Evolutionary conservation across 2,797 vertebrate genomes (phyloP).

Genomic region (Poeciliopsis turneri): DNA sequence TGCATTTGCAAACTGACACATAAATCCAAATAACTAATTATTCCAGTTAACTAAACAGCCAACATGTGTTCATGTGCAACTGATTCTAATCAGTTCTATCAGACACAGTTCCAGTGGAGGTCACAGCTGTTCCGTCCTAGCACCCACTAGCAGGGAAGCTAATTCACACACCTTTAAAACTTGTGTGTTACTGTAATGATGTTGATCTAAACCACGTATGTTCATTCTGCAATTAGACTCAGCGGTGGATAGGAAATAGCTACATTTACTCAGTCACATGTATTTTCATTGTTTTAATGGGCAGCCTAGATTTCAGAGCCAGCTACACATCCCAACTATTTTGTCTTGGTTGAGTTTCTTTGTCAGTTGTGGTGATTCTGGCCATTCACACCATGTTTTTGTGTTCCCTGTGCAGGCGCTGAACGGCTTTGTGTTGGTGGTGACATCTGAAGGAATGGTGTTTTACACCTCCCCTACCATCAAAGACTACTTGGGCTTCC

Average conservation of each 20-base stretch:
- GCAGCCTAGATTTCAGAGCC: background rate
- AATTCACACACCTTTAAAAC: no score
- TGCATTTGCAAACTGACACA: no score
- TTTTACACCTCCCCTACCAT: constrained; percentile 84
- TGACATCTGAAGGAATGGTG: constrained; percentile 80
- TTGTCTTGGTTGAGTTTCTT: background rate
- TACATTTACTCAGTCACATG: no score
- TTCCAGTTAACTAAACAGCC: no score
- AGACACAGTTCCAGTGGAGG: no score
- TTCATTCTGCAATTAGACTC: constrained; percentile 36
- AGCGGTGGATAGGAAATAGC: no score
- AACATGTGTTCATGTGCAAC: no score
- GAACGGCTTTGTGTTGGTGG: constrained; percentile 84
- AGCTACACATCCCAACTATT: background rate
- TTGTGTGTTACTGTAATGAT: background rate
- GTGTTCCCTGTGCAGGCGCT: constrained; percentile 73
- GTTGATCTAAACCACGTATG: constrained; percentile 30
- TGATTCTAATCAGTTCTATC: no score
- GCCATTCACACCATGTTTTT: background rate
- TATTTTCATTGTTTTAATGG: background rate
- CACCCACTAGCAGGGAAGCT: no score
- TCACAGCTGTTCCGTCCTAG: no score
- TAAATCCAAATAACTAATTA: no score
- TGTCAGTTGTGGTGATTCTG: background rate
- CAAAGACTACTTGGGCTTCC: constrained; percentile 87